Evolutionary conservation across 2,113 vertebrate species (phyloP).

Genomic region (Dryoscopus gambensis): DNA sequence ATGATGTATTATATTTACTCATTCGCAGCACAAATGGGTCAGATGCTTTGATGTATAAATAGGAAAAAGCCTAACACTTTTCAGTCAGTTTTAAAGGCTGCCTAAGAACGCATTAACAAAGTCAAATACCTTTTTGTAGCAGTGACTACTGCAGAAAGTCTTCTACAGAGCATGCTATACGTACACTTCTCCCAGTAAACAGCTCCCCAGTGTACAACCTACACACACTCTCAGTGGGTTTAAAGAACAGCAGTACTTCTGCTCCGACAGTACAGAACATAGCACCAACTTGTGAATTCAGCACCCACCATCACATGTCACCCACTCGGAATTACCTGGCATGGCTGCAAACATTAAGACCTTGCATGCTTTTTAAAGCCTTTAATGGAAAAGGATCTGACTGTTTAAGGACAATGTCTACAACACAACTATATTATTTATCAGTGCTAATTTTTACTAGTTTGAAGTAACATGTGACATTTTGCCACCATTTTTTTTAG

Average conservation of each 20-base stretch:
- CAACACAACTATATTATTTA: not conserved
- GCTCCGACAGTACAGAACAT: not conserved
- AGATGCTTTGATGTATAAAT: not conserved
- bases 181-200: not conserved
- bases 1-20: not conserved
- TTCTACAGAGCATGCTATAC: not conserved
- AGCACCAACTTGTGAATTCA: not conserved
- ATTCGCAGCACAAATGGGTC: not conserved
- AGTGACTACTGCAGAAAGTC: not conserved
- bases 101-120: not conserved
- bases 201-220: not conserved
- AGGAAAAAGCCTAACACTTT: not conserved
- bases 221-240: not conserved
- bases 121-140: not conserved
- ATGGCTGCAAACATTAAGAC: not conserved
- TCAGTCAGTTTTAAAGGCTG: not conserved
- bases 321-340: not conserved
- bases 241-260: not conserved
- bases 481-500: not conserved
- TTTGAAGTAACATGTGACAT: not conserved
- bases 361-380: not conserved
- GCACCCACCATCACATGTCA: accelerated
- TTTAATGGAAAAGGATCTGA: not conserved
- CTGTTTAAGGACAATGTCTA: not conserved
- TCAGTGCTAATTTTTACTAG: not conserved